phyloP scores from a whole-genome alignment of 2,797 vertebrate species.

The Eospalax fontanierii region DNA sequence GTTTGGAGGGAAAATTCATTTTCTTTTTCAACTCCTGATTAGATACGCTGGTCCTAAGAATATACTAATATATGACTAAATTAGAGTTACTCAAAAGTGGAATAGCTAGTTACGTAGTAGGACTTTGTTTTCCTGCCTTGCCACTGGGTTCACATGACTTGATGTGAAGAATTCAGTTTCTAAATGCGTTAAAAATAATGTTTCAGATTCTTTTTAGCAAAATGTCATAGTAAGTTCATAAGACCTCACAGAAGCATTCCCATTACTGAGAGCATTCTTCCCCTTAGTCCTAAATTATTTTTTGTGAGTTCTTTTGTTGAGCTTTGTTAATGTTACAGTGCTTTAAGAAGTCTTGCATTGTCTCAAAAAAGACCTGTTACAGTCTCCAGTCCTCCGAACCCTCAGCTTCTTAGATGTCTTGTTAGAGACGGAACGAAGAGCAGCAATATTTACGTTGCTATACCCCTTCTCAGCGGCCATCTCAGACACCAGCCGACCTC shows the following conservation, averaged over 20 bases:
- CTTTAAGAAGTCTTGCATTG: not conserved
- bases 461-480: not conserved
- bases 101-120: not conserved
- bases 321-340: not conserved
- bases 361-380: conserved; percentile 1
- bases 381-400: not conserved
- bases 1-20: not conserved
- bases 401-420: not conserved
- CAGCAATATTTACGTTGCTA: not conserved
- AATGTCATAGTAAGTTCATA: not conserved
- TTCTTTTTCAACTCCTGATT: not conserved
- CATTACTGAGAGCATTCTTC: not conserved
- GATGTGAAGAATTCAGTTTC: not conserved
- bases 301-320: not conserved
- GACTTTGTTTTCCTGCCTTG: not conserved
- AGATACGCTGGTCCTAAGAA: not conserved
- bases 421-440: not conserved
- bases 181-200: not conserved
- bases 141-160: not conserved
- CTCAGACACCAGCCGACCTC: not conserved
- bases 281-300: not conserved
- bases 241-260: not conserved
- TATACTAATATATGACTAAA: not conserved
- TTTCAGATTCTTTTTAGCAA: conserved; percentile 4
- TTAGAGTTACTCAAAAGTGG: conserved; percentile 32